Base-by-base conservation (phyloP, 2,113 vertebrate species). In the Sciurus niger region DNA sequence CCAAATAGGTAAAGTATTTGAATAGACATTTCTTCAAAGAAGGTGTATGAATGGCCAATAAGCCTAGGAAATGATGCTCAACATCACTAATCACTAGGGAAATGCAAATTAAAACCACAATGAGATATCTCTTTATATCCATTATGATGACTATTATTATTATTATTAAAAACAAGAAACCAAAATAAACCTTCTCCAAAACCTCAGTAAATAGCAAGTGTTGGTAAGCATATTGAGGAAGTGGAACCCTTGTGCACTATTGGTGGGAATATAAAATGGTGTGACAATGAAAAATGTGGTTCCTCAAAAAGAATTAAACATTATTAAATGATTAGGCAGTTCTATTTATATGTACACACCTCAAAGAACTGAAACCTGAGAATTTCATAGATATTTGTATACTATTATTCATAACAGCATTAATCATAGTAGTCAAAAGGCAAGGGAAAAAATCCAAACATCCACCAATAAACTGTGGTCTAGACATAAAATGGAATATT, bases 401-500 rank as follows among this genome's bases (percentile, higher is more conserved):
- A 73, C 17, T 16, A 80, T 63, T 40, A 13, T 70, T 93, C 53
- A 78, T 28, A 63, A 55, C 22, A 83, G 10, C 28, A 92, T 86
- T 92, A 87, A n/a, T 93, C 55, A 74, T 24, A 90, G 11, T 46
- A 94, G 58, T 20, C 40, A 93, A 93, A 94, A 84, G 28, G 20
- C 48, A 0, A 84, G 46, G 46, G 32, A 96, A 40, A 32, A 4
- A 24, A 43, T 53, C 17, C 63, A 93, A 65, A 58, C 79, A n/a
- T 88, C 25, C 8, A 95, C 8, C 14, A 89, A 76, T 51, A 60
- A 83, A 93, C 30, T 74, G 11, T 77, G 30, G 37, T 78, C 34
- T 43, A 60, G 12, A 48, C 6, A 55, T 83, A 87, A 32, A 84
- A 53, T 30, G 40, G n/a, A 40, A 86, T 90, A 51, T 80, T 60